phyloP scores from a whole-genome alignment of 2,888 invertebrate genomes.

The Junonia oenone region DNA sequence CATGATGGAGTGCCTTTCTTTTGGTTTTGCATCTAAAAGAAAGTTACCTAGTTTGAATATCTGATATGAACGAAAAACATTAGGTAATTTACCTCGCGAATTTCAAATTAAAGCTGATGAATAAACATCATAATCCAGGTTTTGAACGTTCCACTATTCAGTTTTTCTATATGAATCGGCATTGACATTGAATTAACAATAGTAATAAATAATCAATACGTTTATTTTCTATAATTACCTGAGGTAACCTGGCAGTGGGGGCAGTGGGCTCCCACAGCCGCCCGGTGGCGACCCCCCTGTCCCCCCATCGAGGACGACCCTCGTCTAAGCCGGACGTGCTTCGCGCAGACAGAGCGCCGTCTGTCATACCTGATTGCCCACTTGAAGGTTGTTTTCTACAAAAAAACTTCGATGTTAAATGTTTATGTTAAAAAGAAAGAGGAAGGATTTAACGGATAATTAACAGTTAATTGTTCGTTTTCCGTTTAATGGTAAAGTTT shows the following conservation, averaged over 20 bases:
- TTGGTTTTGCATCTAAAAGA: constrained; percentile 66
- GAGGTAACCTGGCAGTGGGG: constrained; percentile 69
- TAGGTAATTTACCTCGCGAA: not conserved
- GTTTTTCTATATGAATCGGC: not conserved
- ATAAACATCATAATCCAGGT: not conserved
- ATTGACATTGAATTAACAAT: not conserved
- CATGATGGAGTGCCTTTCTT: constrained; percentile 77
- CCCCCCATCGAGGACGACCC: constrained; percentile 87
- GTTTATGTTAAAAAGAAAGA: not conserved
- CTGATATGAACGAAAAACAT: not conserved
- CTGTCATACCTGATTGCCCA: constrained; percentile 44
- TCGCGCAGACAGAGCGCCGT: constrained; percentile 60
- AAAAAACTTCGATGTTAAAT: constrained; percentile 10
- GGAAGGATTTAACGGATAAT: too few relatives aligned
- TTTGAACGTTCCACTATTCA: not conserved
- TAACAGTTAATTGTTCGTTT: too few relatives aligned
- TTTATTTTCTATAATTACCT: constrained; percentile 43
- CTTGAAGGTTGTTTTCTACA: constrained; percentile 47
- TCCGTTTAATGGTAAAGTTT: too few relatives aligned
- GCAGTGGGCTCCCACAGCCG: constrained; percentile 83
- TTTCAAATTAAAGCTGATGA: not conserved
- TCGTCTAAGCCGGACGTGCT: constrained; percentile 67
- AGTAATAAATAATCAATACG: not conserved
- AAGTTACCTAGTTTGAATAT: not conserved
- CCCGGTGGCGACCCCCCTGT: constrained; percentile 83